Evolutionary conservation across 1,140 invertebrate species (phyloP).

Genomic region (Apis laboriosa): DNA sequence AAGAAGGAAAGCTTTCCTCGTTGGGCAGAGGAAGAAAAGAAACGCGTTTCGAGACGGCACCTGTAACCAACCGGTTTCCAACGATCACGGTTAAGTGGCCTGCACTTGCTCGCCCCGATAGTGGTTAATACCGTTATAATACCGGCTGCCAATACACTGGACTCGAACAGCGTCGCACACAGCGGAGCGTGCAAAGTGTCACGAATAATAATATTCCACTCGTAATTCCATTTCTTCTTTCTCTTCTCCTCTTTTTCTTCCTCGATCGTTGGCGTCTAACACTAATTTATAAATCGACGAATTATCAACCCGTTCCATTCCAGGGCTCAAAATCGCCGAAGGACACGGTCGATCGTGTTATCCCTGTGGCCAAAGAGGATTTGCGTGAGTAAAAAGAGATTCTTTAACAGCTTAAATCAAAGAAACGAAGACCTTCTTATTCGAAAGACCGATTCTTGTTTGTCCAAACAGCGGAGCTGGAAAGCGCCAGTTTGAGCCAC

Average conservation of each 20-base stretch:
- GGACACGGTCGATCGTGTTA: conserved; percentile 65
- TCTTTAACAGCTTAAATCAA: no score
- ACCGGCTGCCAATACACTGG: conserved; percentile 20
- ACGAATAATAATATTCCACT: neutral
- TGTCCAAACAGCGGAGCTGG: conserved; percentile 70
- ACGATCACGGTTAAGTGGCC: conserved; percentile 74
- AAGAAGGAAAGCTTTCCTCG: neutral
- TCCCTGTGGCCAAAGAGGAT: conserved; percentile 73
- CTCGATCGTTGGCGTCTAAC: neutral
- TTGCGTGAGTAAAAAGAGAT: conserved; percentile 74
- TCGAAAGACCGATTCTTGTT: neutral
- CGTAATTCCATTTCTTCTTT: no score
- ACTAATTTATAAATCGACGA: neutral
- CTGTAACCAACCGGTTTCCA: conserved; percentile 73
- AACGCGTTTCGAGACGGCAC: conserved; percentile 55
- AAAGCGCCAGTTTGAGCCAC: conserved; percentile 73
- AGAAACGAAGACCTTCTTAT: neutral
- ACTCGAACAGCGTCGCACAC: conserved; percentile 24
- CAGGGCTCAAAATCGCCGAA: conserved; percentile 72
- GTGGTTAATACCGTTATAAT: conserved; percentile 72
- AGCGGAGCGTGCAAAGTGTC: conserved; percentile 26
- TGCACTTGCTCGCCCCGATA: conserved; percentile 57
- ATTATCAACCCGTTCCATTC: conserved; percentile 46
- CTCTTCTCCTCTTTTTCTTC: no score
- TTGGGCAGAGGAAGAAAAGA: neutral